Evolutionary conservation across 2,888 invertebrate species (phyloP), one percentile per base, ranked within the genome.

Genomic region (Dorcus hopei): DNA sequence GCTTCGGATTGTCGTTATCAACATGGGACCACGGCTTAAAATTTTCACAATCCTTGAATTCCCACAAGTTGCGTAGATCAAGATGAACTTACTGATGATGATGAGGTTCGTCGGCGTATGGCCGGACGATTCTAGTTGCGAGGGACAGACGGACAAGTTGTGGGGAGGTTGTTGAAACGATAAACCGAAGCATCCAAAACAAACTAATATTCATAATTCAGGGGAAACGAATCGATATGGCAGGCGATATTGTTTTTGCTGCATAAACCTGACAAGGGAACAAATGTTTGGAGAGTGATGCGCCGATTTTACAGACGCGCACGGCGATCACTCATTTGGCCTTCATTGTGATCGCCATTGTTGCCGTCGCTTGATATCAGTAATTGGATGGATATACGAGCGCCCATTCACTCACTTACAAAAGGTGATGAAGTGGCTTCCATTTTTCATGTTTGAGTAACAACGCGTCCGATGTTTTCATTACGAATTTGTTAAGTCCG

Each of bases 271-370:
- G 72, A 71, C 73, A 72, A 72, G 70, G 66, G 71, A 74, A 74
- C 72, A 74, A 74, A 74, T 74, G 74, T 72, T 72, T 64, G 68
- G 68, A 68, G 72, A 71, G 70, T 74, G 74, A 74, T 74, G 73
- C 68, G 72, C 70, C 71, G 72, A 69, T 74, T 74, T 72, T 72
- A 65, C 70, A 68, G 70, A 42, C 48, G 42, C 58, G 50, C 59
- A 48, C 52, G 61, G 54, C 66, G 61, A 66, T 66, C 65, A 60
- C 61, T 68, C 65, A 67, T 67, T 66, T 59, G 62, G 61, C 51
- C 56, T 39, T 61, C 63, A 68, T 69, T 69, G 67, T 68, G 62
- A 66, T 60, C 62, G 62, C 62, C 63, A 65, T 70, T 68, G 68
- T 69, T 70, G 67, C 69, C 68, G 64, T 65, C 61, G 65, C 63